phyloP scores from a whole-genome alignment of 2,888 invertebrate genomes.

The Drosophila anomelani region DNA sequence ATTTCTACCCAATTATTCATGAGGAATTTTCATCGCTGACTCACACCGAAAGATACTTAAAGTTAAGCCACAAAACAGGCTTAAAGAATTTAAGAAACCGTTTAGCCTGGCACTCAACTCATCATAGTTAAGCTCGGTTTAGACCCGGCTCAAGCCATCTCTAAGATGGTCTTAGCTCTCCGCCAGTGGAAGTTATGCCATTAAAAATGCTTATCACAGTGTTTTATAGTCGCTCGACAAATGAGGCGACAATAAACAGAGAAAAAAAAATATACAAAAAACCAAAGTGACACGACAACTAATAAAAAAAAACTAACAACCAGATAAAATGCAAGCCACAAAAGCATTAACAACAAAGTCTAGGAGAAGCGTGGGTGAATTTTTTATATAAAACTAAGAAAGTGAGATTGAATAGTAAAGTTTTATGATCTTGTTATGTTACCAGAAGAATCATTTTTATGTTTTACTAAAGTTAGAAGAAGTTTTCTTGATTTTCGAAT shows the following conservation, averaged over 20 bases:
- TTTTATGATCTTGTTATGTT: not conserved
- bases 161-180: constrained; percentile 16
- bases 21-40: constrained; percentile 21
- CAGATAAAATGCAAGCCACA: constrained; percentile 64
- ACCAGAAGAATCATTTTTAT: not conserved
- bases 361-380: constrained; percentile 57
- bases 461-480: not conserved
- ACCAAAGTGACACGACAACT: constrained; percentile 50
- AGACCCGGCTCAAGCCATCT: constrained; percentile 9
- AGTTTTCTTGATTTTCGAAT: not conserved
- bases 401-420: not conserved
- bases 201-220: constrained; percentile 52
- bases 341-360: constrained; percentile 5
- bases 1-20: not conserved
- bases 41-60: constrained; percentile 14
- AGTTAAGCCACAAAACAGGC: constrained; percentile 18
- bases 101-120: constrained; percentile 40
- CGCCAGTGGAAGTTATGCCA: constrained; percentile 34
- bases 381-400: not conserved
- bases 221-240: constrained; percentile 61
- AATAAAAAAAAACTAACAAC: constrained; percentile 68
- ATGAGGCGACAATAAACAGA: constrained; percentile 50
- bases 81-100: constrained; percentile 36
- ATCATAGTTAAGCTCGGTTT: constrained; percentile 15
- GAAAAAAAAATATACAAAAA: constrained; percentile 12